Base-by-base conservation (phyloP, 2,888 invertebrate species). In the Cecidostiba fungosa region DNA sequence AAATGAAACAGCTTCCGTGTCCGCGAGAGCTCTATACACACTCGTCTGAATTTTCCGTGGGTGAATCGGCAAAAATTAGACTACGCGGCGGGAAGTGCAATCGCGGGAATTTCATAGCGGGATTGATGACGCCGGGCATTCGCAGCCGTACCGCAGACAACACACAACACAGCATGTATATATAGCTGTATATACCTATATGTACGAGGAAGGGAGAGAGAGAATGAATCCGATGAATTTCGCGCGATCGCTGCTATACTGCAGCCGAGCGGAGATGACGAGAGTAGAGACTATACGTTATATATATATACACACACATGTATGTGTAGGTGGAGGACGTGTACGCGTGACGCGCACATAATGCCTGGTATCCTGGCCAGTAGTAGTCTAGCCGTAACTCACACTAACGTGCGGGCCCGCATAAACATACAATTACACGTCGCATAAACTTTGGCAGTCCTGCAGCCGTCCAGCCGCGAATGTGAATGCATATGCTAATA, bases 181-280 rank as follows among this genome's bases (percentile, higher is more conserved):
- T 19, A 50, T 59, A 59, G 19, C 5, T 54, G n/a, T n/a, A 54
- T 54, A 19, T 19, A 4, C n/a, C 5, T 19, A 19, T 54, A n/a
- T 19, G 1, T n/a, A 69, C 32, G 74, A 10, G 73, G n/a, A n/a
- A 8, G n/a, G 0, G 29, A 14, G 54, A 8, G 62, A 26, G 50
- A 43, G 29, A 80, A 84, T 54, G 84, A 80, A 76, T 84, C 79
- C 69, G 76, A 79, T 80, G 84, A 84, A 79, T 84, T 84, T 84
- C 74, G 79, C 54, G 84, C 54, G 10, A 59, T 59, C 23, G 54
- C 23, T 8, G 19, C 50, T 43, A 8, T 39, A 73, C 62, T 62
- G 62, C 77, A 5, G 72, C 8, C 2, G n/a, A 29, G 70, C 77
- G 69, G 69, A 80, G 78, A 84, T 84, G 84, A 74, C 78, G 47